Conservation (phyloP, 2,888 invertebrate genomes). For the Tuberolachnus salignus region DNA sequence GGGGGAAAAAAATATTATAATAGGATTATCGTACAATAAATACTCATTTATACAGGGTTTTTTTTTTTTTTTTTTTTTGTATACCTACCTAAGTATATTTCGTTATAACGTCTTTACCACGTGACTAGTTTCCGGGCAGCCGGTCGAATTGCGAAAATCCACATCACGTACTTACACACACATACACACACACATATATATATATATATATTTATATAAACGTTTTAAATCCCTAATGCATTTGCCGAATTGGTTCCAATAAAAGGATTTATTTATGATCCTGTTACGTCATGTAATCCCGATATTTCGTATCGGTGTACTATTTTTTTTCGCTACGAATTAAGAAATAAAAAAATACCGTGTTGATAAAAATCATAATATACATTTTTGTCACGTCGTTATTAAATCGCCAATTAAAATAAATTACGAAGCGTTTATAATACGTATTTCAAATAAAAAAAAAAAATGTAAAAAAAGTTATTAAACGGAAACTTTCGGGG, state of each 20-base stretch:
- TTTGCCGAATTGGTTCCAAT: not conserved
- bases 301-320: no score
- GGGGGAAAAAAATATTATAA: no score
- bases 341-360: not conserved
- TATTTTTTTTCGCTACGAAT: not conserved
- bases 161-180: not conserved
- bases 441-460: not conserved
- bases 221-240: not conserved
- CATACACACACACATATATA: no score
- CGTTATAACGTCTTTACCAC: not conserved
- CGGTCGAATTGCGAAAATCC: not conserved
- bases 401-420: not conserved
- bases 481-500: not conserved
- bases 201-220: not conserved
- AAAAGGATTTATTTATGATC: not conserved
- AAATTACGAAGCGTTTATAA: not conserved
- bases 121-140: constrained; percentile 6
- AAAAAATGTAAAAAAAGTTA: not conserved
- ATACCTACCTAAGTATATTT: no score
- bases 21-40: no score
- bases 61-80: no score
- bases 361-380: not conserved
- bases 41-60: no score
- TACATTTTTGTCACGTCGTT: not conserved
- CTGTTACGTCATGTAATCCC: not conserved